phyloP scores from a whole-genome alignment of 2,797 vertebrate species.

The Crypturellus tataupa region DNA sequence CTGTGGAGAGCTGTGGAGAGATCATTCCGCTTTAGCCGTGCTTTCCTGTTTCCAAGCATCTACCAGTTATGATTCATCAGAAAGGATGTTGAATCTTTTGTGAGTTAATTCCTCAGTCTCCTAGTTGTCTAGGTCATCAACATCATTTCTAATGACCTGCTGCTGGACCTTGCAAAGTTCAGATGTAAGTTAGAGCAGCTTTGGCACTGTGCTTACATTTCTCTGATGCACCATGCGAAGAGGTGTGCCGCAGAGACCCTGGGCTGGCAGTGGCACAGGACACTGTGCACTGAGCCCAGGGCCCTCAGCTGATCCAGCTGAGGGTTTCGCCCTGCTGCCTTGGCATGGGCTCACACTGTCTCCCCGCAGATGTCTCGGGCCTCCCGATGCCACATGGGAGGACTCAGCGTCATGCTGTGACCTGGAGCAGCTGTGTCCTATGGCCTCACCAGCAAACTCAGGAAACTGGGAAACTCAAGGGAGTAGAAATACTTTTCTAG shows the following conservation, averaged over 20 bases:
- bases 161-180: neutral
- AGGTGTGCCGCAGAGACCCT: neutral
- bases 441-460: neutral
- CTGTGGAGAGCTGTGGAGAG: neutral
- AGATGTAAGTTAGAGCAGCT: neutral
- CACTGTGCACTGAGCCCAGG: no score
- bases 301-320: neutral
- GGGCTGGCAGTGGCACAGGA: neutral
- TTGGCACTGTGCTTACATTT: neutral
- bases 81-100: neutral
- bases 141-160: neutral
- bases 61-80: neutral
- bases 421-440: neutral
- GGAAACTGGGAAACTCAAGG: neutral
- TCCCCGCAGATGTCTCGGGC: rapidly evolving
- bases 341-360: neutral
- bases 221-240: neutral
- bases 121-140: neutral
- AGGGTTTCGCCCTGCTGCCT: neutral
- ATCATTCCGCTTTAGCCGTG: neutral
- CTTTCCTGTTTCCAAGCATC: neutral
- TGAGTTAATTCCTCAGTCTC: neutral
- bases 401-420: neutral
- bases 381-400: rapidly evolving
- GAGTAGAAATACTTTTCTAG: neutral